A percentile compares a stretch with the other conserved stretches of the same genome.
Evolutionary conservation across 2,888 invertebrate genomes (phyloP).

Genomic region (Lordiphosa andalusiaca): DNA sequence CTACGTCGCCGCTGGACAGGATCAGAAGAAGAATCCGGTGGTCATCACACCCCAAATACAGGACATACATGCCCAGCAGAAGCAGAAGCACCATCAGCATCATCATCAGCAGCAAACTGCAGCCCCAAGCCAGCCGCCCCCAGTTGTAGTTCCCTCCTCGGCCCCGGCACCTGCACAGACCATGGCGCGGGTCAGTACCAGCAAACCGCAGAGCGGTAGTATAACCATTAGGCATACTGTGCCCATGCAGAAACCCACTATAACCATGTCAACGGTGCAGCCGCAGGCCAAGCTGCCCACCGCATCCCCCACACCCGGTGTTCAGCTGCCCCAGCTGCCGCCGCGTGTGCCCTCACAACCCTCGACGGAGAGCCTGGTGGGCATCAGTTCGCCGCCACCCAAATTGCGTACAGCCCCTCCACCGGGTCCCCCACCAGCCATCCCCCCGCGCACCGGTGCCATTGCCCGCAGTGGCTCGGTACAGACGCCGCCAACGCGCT

Average conservation of each 20-base stretch:
- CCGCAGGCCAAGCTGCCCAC: conserved; percentile 70
- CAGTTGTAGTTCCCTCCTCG: conserved; percentile 24
- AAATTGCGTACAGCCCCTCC: conserved; percentile 65
- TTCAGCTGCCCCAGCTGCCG: conserved; percentile 77
- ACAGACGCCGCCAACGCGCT: conserved; percentile 67
- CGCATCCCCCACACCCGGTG: conserved; percentile 18
- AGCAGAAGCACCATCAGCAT: conserved; percentile 71
- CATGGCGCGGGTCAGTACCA: conserved; percentile 4
- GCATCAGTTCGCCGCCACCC: conserved; percentile 63
- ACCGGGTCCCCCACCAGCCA: conserved; percentile 80
- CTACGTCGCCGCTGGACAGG: conserved; percentile 96
- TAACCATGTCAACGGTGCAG: conserved; percentile 79
- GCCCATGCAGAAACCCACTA: conserved; percentile 78
- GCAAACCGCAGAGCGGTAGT: conserved; percentile 24
- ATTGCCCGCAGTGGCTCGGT: conserved; percentile 78
- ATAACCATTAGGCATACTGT: conserved; percentile 78
- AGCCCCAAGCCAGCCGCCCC: conserved; percentile 19
- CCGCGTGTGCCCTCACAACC: conserved; percentile 78
- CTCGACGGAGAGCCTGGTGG: conserved; percentile 70
- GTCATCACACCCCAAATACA: conserved; percentile 79
- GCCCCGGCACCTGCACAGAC: conserved; percentile 45
- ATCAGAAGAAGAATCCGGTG: conserved; percentile 83
- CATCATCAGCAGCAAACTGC: conserved; percentile 42
- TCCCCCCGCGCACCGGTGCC: conserved; percentile 78
- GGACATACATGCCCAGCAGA: conserved; percentile 78